Evolutionary conservation across 2,888 invertebrate species (phyloP).

Genomic region (Dolichomitus sp.): DNA sequence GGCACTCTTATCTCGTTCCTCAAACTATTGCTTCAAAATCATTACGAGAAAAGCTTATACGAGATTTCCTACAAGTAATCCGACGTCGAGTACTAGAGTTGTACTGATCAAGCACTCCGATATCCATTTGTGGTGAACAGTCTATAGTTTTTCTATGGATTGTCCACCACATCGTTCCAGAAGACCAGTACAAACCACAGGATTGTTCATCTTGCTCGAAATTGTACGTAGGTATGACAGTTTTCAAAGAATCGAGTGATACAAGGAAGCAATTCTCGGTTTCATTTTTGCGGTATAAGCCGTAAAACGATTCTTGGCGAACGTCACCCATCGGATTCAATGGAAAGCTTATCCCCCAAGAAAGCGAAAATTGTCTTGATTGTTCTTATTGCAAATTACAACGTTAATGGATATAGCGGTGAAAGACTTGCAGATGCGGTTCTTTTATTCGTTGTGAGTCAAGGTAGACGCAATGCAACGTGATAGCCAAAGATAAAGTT

Average conservation of each 20-base stretch:
- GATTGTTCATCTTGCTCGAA: constrained; percentile 37
- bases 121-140: constrained; percentile 13
- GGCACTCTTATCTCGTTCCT: constrained; percentile 39
- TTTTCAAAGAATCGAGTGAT: constrained; percentile 36
- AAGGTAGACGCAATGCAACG: background rate
- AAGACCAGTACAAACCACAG: constrained; percentile 29
- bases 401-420: background rate
- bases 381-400: constrained; percentile 6
- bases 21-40: constrained; percentile 17
- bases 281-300: constrained; percentile 29
- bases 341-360: background rate
- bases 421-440: background rate
- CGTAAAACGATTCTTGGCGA: constrained; percentile 28
- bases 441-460: background rate
- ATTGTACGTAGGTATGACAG: constrained; percentile 1
- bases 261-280: constrained; percentile 28
- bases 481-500: too few relatives aligned
- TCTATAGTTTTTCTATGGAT: background rate
- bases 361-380: background rate
- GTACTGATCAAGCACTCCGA: constrained; percentile 16
- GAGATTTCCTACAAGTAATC: constrained; percentile 22
- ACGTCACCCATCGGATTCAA: background rate
- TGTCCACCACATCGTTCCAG: background rate
- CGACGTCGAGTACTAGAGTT: constrained; percentile 6
- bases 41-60: constrained; percentile 49